Conservation (phyloP, 2,797 vertebrate species). For the Muscicapa striata region DNA sequence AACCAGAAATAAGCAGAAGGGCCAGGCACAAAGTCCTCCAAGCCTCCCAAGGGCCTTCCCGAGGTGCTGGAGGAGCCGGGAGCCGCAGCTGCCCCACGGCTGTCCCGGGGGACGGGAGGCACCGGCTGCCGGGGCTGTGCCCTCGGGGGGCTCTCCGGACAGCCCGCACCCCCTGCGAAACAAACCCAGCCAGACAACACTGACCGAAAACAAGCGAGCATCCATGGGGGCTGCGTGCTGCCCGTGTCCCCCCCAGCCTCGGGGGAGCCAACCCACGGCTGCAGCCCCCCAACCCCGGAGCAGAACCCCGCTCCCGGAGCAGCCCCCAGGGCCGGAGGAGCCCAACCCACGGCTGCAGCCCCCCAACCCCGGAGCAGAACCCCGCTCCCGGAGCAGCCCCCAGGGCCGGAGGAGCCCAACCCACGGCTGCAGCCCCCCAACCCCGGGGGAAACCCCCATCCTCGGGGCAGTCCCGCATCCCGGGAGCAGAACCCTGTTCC, state of each 20-base stretch:
- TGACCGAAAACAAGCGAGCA: rapidly evolving
- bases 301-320: too few relatives aligned
- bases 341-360: not conserved
- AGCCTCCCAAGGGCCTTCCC: not conserved
- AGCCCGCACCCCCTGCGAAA: rapidly evolving
- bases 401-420: too few relatives aligned
- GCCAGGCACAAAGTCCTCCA: not conserved
- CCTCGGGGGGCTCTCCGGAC: not conserved
- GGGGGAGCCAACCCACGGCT: too few relatives aligned
- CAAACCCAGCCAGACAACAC: not conserved
- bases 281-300: too few relatives aligned
- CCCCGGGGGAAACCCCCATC: too few relatives aligned
- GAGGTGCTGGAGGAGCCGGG: not conserved
- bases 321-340: too few relatives aligned
- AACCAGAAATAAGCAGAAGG: not conserved
- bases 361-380: too few relatives aligned
- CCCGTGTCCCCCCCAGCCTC: not conserved
- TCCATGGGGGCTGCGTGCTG: not conserved
- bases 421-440: not conserved
- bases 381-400: too few relatives aligned
- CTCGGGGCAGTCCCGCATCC: too few relatives aligned
- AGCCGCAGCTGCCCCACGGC: not conserved
- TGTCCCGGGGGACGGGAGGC: not conserved
- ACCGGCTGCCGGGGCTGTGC: not conserved
- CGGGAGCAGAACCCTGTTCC: too few relatives aligned